Evolutionary conservation across 2,797 vertebrate species (phyloP).

Genomic region (Hylomyscus alleni): DNA sequence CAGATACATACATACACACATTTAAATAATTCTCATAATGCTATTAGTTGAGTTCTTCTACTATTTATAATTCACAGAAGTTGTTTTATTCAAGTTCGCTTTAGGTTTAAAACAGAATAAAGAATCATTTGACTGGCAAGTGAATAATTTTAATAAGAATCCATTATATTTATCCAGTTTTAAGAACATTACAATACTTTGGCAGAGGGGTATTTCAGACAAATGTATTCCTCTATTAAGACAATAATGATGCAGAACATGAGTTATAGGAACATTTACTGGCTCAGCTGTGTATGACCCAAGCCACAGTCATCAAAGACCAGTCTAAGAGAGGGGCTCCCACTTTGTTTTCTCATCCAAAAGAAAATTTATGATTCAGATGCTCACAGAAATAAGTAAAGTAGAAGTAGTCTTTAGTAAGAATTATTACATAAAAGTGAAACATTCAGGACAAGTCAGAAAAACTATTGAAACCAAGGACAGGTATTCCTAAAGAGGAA

Average conservation of each 20-base stretch:
- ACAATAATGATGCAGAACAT: not conserved
- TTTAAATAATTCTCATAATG: not conserved
- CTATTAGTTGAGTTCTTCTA: not conserved
- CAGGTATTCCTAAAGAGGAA: not conserved
- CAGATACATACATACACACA: not conserved
- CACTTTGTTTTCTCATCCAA: not conserved
- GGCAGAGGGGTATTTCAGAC: not conserved
- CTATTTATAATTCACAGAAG: not conserved
- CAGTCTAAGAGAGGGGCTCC: too few species aligned
- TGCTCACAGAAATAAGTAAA: not conserved
- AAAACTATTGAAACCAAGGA: not conserved
- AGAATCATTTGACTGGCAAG: not conserved
- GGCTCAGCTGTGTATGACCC: not conserved
- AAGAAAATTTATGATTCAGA: not conserved
- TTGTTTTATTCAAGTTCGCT: not conserved
- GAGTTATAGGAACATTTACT: not conserved
- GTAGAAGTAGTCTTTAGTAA: not conserved
- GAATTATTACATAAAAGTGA: not conserved
- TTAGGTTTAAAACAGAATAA: constrained; percentile 5
- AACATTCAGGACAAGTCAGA: not conserved
- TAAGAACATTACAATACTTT: not conserved
- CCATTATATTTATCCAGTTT: constrained; percentile 43
- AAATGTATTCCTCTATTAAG: not conserved
- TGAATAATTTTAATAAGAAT: constrained; percentile 26
- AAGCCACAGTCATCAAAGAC: not conserved